Conservation (phyloP, 2,113 vertebrate species). For the Bambusicola thoracicus region DNA sequence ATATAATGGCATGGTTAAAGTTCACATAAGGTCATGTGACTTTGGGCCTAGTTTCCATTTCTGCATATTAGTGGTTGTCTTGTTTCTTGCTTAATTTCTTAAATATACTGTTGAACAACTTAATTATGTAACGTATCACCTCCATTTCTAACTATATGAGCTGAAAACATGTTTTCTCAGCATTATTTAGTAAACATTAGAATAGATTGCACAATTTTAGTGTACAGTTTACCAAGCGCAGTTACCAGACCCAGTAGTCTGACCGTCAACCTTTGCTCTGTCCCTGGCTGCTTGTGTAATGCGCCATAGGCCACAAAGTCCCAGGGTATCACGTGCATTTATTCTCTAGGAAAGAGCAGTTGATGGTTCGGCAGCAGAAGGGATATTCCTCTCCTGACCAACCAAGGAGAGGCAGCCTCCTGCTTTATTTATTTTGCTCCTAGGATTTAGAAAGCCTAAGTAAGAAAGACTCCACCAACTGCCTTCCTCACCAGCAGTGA, state of each 20-base stretch:
- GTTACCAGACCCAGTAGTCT: not conserved
- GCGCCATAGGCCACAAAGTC: not conserved
- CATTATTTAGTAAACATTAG: not conserved
- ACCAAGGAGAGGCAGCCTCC: not conserved
- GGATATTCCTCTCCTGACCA: not conserved
- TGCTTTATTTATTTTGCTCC: not conserved
- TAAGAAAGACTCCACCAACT: not conserved
- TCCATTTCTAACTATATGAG: constrained; percentile 13
- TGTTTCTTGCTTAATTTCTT: constrained; percentile 58
- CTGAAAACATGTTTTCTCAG: not conserved
- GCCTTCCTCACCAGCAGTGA: not conserved
- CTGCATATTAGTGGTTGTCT: not conserved
- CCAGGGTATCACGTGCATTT: not conserved
- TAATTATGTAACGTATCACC: constrained; percentile 39
- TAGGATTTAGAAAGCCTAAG: not conserved
- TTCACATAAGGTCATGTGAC: not conserved
- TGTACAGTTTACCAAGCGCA: not conserved
- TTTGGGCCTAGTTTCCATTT: not conserved
- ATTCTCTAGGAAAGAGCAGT: not conserved
- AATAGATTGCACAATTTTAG: not conserved
- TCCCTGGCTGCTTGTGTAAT: not conserved
- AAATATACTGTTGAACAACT: constrained; percentile 49
- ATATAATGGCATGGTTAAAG: not conserved
- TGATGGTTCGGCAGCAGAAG: not conserved
- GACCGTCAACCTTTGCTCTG: not conserved